These are phyloP conservation scores for Dinothrombium tinctorium DNA, from an alignment of 1,140 invertebrate species.

Conservation along the genomic window DNA sequence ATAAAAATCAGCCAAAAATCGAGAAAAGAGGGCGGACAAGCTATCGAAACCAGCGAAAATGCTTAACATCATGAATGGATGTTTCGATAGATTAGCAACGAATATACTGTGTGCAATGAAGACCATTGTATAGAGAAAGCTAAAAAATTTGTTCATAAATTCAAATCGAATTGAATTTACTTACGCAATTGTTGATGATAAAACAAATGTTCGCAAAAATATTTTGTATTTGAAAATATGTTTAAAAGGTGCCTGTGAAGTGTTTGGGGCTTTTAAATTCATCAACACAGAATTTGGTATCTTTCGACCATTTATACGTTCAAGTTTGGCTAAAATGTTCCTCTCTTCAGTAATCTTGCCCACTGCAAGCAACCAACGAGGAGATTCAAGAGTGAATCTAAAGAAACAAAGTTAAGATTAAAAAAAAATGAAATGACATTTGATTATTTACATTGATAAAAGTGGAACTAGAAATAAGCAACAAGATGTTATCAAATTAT, in stretches of 20 bases:
- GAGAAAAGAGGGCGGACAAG: constrained; percentile 2
- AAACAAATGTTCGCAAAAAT: constrained; percentile 1
- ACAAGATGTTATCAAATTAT: not conserved
- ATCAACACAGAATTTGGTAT: constrained; percentile 31
- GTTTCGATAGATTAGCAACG: constrained; percentile 7
- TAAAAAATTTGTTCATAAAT: not conserved
- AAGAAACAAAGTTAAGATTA: not conserved
- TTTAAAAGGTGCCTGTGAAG: not conserved
- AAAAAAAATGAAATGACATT: not conserved
- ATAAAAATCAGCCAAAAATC: constrained; percentile 6
- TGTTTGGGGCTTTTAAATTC: not conserved
- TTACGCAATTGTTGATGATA: no score
- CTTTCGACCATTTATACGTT: constrained; percentile 44
- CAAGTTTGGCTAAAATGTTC: constrained; percentile 46
- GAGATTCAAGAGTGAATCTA: constrained; percentile 19
- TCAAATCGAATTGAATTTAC: not conserved
- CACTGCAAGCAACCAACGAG: constrained; percentile 50
- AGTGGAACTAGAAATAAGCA: not conserved
- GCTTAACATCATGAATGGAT: constrained; percentile 7
- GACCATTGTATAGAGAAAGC: not conserved
- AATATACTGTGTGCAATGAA: constrained; percentile 9
- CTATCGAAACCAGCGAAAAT: constrained; percentile 5
- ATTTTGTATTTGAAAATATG: constrained; percentile 1
- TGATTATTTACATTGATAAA: not conserved
- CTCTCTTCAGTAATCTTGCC: constrained; percentile 50